Base-by-base conservation (phyloP, 2,888 invertebrate genomes). In the Eucera pruinosa region DNA sequence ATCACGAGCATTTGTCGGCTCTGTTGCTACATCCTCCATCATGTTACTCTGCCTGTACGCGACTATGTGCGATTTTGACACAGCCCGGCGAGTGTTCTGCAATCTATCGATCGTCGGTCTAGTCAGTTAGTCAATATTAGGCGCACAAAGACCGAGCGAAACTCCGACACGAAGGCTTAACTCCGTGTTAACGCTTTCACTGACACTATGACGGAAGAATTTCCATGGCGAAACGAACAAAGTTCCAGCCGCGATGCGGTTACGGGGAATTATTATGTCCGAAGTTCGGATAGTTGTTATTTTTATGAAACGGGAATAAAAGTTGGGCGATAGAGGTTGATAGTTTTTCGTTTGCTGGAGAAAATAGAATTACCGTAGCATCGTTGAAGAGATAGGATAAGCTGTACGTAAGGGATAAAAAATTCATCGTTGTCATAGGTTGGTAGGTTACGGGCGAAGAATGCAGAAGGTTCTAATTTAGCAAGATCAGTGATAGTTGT, bases 101-200 rank as follows among this genome's bases (percentile, higher is more conserved):
- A 57, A 71, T 43, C 36, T 80, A 80, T 80, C 65, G 80, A 80
- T 71, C 70, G 66, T 18, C 15, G 20, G 55, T 30, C 33, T 18
- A 79, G 61, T 67, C 69, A 58, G 66, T 80, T 64, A 70, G 80
- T 67, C 70, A 64, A 70, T 74, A 62, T 80, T 80, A 76, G 66
- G 52, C 55, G 36, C 62, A 64, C 80, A 75, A 55, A 72, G 72
- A 47, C 43, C 50, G 45, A 18, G 23, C 47, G 43, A 65, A n/a
- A 27, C 61, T 71, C 11, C 67, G 54, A 43, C 52, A 64, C 18
- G 60, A 50, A 48, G 70, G 62, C 30, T 80, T 76, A 76, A 76
- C 76, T 76, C 61, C 48, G 30, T 48, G 70, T 80, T 67, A 52
- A 58, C 68, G 58, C 30, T 58, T 30, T 45, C 58, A 7, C 50